These are phyloP conservation scores for Gastrophysa polygoni DNA, from an alignment of 2,888 invertebrate species.

Conservation along the genomic window DNA sequence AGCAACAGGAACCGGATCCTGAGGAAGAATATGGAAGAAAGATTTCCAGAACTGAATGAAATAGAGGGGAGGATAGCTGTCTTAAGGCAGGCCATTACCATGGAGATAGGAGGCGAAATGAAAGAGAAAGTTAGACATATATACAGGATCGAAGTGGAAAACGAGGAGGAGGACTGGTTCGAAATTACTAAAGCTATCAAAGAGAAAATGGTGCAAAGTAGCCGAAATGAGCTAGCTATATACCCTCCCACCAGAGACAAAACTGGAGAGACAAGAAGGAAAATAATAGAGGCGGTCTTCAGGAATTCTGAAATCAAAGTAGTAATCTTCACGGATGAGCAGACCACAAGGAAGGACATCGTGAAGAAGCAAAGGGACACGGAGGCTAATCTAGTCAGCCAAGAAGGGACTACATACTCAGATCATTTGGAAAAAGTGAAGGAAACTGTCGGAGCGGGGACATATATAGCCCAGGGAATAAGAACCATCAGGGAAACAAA, in stretches of 20 bases:
- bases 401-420: not conserved
- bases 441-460: not conserved
- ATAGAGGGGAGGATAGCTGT: not conserved
- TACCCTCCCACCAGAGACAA: not conserved
- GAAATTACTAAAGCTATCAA: not conserved
- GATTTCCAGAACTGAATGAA: slow-evolving; percentile 2
- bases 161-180: slow-evolving; percentile 6
- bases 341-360: not conserved
- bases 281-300: slow-evolving; percentile 4
- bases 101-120: not conserved
- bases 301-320: not conserved
- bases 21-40: not conserved
- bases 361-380: not conserved
- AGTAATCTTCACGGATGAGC: not conserved
- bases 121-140: not conserved
- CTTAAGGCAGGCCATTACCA: not conserved
- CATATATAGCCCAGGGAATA: not conserved
- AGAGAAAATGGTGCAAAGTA: not conserved
- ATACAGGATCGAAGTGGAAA: not conserved
- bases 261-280: not conserved
- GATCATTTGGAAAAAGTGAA: not conserved
- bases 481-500: slow-evolving; percentile 1
- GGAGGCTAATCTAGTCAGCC: not conserved
- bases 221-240: not conserved
- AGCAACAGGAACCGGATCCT: not conserved